phyloP scores from a whole-genome alignment of 2,113 vertebrate genomes.

The Empidonax traillii region DNA sequence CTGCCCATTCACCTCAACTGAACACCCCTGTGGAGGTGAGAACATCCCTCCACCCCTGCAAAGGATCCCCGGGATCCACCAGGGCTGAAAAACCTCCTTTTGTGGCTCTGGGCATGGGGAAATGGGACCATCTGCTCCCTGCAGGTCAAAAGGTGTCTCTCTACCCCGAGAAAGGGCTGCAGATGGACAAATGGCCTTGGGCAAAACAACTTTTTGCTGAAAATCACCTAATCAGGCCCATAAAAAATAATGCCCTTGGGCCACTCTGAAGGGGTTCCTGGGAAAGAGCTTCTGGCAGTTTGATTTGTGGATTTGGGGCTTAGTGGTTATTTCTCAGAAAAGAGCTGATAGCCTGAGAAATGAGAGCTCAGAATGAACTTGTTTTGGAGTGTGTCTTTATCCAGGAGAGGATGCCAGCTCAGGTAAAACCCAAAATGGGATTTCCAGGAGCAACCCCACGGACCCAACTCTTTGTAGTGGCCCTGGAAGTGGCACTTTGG shows the following conservation, averaged over 20 bases:
- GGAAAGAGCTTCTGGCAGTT: background rate
- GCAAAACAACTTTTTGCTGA: background rate
- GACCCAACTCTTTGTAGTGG: background rate
- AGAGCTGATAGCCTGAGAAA: background rate
- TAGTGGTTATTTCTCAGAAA: background rate
- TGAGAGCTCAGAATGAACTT: background rate
- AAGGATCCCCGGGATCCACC: background rate
- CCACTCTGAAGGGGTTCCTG: background rate
- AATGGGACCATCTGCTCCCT: fast-evolving
- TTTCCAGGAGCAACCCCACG: background rate
- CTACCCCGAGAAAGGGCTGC: background rate
- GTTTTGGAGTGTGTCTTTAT: background rate
- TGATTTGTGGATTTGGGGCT: background rate
- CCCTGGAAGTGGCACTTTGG: background rate
- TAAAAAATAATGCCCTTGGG: background rate
- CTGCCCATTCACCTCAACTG: fast-evolving
- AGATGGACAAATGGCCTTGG: fast-evolving
- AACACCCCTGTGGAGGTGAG: fast-evolving
- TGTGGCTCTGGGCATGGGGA: background rate
- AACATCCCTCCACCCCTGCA: background rate
- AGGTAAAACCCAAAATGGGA: background rate
- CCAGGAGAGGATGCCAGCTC: background rate
- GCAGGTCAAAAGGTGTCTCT: background rate
- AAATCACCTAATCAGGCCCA: background rate
- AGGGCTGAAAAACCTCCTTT: background rate